Conservation (phyloP, 2,888 invertebrate species). For the Phlogophora meticulosa region DNA sequence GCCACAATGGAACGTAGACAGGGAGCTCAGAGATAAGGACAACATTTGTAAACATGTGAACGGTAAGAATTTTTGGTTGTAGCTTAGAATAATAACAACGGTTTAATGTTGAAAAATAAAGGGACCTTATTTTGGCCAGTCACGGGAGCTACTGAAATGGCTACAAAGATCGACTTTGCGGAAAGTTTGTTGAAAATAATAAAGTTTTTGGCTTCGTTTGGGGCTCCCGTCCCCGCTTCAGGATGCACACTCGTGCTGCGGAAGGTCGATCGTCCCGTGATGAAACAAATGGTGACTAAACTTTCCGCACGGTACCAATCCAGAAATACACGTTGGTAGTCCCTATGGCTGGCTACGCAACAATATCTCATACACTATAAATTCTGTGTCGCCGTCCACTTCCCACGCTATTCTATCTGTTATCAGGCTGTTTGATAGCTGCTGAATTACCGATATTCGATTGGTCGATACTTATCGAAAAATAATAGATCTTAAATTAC, state of each 20-base stretch:
- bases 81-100: constrained; percentile 21
- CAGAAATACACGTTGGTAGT: constrained; percentile 86
- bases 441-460: constrained; percentile 37
- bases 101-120: constrained; percentile 26
- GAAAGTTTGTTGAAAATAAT: constrained; percentile 53
- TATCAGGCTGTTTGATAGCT: constrained; percentile 50
- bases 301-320: constrained; percentile 91
- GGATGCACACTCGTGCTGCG: constrained; percentile 74
- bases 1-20: constrained; percentile 85
- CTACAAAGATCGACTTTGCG: constrained; percentile 8
- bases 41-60: constrained; percentile 83
- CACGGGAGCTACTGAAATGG: constrained; percentile 17
- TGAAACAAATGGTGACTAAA: constrained; percentile 85
- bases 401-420: constrained; percentile 64
- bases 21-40: constrained; percentile 85
- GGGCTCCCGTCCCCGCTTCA: constrained; percentile 61
- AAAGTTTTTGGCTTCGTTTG: constrained; percentile 53
- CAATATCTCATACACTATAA: constrained; percentile 66
- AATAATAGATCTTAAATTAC: constrained; percentile 36
- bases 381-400: constrained; percentile 70
- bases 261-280: constrained; percentile 82
- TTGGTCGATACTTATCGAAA: constrained; percentile 37
- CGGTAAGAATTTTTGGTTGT: constrained; percentile 80
- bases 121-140: constrained; percentile 16
- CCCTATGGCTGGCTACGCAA: constrained; percentile 75